phyloP scores from a whole-genome alignment of 2,888 invertebrate genomes.

The Brachylomia viminalis region DNA sequence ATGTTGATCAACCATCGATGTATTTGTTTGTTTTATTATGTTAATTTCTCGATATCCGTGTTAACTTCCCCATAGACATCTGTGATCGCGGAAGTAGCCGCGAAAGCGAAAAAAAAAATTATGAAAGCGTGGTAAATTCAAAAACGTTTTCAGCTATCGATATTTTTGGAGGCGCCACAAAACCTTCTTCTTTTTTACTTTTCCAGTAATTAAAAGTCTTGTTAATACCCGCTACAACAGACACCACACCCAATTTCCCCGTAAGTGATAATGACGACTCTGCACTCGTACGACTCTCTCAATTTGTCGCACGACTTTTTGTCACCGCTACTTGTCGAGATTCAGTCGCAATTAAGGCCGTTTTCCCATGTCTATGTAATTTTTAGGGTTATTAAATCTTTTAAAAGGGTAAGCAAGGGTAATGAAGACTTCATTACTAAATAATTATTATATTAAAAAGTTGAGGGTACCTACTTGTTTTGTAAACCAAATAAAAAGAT shows the following conservation, averaged over 20 bases:
- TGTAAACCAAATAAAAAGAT: conserved; percentile 19
- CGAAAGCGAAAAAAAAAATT: too few species aligned
- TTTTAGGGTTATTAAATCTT: conserved; percentile 68
- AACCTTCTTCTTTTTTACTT: background rate
- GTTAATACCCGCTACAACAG: conserved; percentile 50
- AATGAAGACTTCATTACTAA: conserved; percentile 56
- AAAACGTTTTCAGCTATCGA: background rate
- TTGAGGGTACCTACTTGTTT: conserved; percentile 27
- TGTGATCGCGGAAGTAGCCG: too few species aligned
- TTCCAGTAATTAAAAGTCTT: background rate
- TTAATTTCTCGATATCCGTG: too few species aligned
- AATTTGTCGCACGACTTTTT: conserved; percentile 84
- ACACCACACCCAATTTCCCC: conserved; percentile 70
- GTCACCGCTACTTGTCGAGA: conserved; percentile 71
- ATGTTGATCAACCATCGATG: background rate
- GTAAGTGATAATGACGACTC: conserved; percentile 79
- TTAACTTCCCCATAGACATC: background rate
- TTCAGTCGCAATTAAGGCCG: conserved; percentile 77
- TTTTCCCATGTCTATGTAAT: conserved; percentile 75
- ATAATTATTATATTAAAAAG: conserved; percentile 63
- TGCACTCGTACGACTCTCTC: conserved; percentile 67
- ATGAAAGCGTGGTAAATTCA: too few species aligned
- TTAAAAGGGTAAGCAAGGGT: conserved; percentile 42
- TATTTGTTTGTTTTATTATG: background rate
- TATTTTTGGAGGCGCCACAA: background rate